Percentiles rank a stretch among this genome's conserved stretches.
These are phyloP conservation scores for Sus scrofa DNA, from an alignment of 2,113 vertebrate species.

Conservation along the genomic window T2T-Sscrofa CM000826.6:33327001-33327500, in stretches of 20 bases:
- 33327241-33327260: neutral
- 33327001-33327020: conserved; percentile 20
- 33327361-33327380: neutral
- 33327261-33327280: neutral
- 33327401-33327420: neutral
- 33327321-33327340: neutral
- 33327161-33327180: neutral
- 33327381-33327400: neutral
- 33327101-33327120: neutral
- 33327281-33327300: neutral
- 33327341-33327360: neutral
- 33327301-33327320: neutral
- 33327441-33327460: neutral
- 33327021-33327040: conserved; percentile 16
- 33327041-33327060: neutral
- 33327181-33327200: conserved; percentile 7
- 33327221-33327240: neutral
- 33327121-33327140: neutral
- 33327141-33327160: neutral
- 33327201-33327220: neutral
- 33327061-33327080: neutral
- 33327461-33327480: neutral
- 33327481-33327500: neutral
- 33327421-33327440: neutral
- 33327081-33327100: neutral